Conservation (phyloP, 2,113 vertebrate genomes). For the Lichenostomus cassidix region DNA sequence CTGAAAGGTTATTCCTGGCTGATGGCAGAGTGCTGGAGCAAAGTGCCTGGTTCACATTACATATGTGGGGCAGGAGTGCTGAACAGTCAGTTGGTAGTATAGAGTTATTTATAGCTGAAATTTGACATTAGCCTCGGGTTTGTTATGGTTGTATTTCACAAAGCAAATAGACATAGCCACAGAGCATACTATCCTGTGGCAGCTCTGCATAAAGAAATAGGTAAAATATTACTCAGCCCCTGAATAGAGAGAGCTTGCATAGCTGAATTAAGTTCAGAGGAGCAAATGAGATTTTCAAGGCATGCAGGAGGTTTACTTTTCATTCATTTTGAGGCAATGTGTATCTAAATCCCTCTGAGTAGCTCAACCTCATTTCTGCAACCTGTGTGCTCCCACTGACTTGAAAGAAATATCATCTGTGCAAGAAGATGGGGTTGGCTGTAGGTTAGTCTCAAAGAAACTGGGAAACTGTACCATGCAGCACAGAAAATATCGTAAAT, state of each 20-base stretch:
- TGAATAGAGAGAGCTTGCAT: slow-evolving; percentile 6
- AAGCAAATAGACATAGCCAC: not conserved
- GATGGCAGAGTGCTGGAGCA: not conserved
- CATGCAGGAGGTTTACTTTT: not conserved
- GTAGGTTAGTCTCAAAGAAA: slow-evolving; percentile 21
- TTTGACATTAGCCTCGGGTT: not conserved
- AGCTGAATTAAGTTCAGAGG: slow-evolving; percentile 23
- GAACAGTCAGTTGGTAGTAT: not conserved
- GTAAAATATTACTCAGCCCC: not conserved
- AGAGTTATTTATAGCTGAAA: not conserved
- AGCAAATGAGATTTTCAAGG: slow-evolving; percentile 33
- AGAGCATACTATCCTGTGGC: not conserved
- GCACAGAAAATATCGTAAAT: slow-evolving; percentile 9
- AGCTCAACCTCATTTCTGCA: slow-evolving; percentile 16
- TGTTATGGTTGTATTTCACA: not conserved
- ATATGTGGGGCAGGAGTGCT: not conserved
- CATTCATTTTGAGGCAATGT: slow-evolving; percentile 14
- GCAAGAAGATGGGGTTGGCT: slow-evolving; percentile 1
- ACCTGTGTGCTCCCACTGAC: not conserved
- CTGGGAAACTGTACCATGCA: not conserved
- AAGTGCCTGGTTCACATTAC: not conserved
- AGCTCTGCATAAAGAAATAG: not conserved
- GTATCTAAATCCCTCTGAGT: slow-evolving; percentile 28
- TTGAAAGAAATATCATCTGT: slow-evolving; percentile 40
- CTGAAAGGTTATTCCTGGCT: not conserved